Percentiles rank a stretch among this genome's conserved stretches.
These are phyloP conservation scores for Mayetiola destructor DNA, from an alignment of 2,888 invertebrate genomes.

Conservation along the genomic window DNA sequence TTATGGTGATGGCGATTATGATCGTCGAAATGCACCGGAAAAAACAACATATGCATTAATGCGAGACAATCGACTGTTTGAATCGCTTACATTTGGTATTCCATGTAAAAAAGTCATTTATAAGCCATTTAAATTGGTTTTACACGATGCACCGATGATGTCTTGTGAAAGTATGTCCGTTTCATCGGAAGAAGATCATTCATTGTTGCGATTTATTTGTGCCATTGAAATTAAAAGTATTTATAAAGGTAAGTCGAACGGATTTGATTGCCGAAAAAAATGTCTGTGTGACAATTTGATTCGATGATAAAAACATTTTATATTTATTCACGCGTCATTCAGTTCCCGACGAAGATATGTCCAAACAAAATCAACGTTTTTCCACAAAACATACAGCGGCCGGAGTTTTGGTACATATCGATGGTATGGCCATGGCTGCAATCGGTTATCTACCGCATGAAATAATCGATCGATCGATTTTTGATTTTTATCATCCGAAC, in stretches of 20 bases:
- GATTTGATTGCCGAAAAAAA: slow-evolving; percentile 18
- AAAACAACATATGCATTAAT: slow-evolving; percentile 47
- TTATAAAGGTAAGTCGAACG: slow-evolving; percentile 56
- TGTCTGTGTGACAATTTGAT: no score
- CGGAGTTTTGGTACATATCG: slow-evolving; percentile 64
- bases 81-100: slow-evolving; percentile 44
- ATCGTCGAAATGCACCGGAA: slow-evolving; percentile 33
- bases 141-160: slow-evolving; percentile 45
- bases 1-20: no score
- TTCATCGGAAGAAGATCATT: slow-evolving; percentile 32
- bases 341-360: slow-evolving; percentile 31
- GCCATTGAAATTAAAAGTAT: slow-evolving; percentile 60
- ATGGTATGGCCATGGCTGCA: slow-evolving; percentile 64
- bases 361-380: slow-evolving; percentile 43
- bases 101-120: slow-evolving; percentile 45
- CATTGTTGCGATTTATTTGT: slow-evolving; percentile 50
- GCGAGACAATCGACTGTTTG: slow-evolving; percentile 49
- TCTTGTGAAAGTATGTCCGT: slow-evolving; percentile 28
- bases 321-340: not conserved
- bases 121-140: slow-evolving; percentile 57
- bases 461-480: slow-evolving; percentile 62
- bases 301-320: not conserved
- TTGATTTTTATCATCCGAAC: slow-evolving; percentile 78
- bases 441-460: slow-evolving; percentile 88
- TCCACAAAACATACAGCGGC: slow-evolving; percentile 65